These are phyloP conservation scores for Amblyopsis hoosieri DNA, from an alignment of 2,797 vertebrate genomes.

Conservation along the genomic window DNA sequence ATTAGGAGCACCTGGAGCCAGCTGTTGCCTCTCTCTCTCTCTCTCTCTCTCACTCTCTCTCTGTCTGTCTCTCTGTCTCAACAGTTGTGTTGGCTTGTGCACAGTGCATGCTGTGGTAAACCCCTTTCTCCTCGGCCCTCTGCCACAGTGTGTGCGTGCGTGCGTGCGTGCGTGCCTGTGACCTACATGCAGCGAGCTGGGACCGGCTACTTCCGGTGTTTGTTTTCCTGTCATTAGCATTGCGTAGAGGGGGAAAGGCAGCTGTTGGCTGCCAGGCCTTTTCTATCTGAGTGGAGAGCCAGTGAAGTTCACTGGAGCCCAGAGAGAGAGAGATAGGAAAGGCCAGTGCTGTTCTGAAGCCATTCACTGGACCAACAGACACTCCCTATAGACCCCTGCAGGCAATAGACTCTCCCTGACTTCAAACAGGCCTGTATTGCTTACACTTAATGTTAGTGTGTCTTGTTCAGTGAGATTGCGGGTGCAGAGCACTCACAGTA, in stretches of 20 bases:
- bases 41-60: not conserved
- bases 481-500: not conserved
- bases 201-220: slow-evolving; percentile 66
- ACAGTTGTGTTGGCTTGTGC: slow-evolving; percentile 49
- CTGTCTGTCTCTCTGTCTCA: slow-evolving; percentile 2
- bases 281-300: slow-evolving; percentile 31
- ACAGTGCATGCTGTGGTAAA: slow-evolving; percentile 40
- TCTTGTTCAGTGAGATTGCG: not conserved
- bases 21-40: slow-evolving; percentile 31
- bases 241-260: slow-evolving; percentile 38
- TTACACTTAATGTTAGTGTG: too few species aligned
- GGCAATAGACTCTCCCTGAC: slow-evolving; percentile 16
- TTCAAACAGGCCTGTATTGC: slow-evolving; percentile 3
- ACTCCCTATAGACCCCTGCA: not conserved
- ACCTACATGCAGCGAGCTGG: slow-evolving; percentile 65
- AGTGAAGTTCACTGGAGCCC: slow-evolving; percentile 30
- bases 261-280: slow-evolving; percentile 30
- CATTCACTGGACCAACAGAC: slow-evolving; percentile 1
- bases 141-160: slow-evolving; percentile 12
- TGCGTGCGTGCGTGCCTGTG: slow-evolving; percentile 45
- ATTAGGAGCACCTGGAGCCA: slow-evolving; percentile 48
- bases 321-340: not conserved
- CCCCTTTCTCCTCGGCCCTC: slow-evolving; percentile 13
- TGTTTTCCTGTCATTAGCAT: slow-evolving; percentile 70
- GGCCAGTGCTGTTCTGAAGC: not conserved